Percentiles rank a stretch among this genome's conserved stretches.
These are phyloP conservation scores for Drosophila simulans DNA, from an alignment of 1,140 invertebrate genomes.

Conservation along the genomic window DNA sequence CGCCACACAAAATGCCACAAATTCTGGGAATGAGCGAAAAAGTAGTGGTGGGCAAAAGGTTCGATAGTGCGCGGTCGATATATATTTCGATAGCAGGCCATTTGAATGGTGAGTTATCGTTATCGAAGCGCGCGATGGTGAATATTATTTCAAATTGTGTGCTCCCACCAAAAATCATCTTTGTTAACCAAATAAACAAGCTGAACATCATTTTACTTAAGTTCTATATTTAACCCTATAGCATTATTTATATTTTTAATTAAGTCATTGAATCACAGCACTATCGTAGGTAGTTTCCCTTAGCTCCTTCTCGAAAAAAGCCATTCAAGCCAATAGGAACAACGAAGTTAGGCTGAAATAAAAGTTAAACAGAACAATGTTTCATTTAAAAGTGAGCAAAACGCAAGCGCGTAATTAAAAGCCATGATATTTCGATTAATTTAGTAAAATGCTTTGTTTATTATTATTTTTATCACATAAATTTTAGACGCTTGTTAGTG, in stretches of 20 bases:
- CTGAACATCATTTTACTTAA: neutral
- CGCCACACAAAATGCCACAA: constrained; percentile 54
- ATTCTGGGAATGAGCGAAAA: constrained; percentile 25
- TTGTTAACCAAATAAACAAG: neutral
- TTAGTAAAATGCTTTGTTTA: constrained; percentile 54
- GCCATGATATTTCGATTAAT: constrained; percentile 17
- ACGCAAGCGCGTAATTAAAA: constrained; percentile 33
- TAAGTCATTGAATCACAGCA: constrained; percentile 32
- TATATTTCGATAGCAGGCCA: neutral
- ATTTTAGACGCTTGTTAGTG: constrained; percentile 53
- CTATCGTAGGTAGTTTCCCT: neutral
- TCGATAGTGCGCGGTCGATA: neutral
- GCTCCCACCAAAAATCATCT: no score
- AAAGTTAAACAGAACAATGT: constrained; percentile 4
- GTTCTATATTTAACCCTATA: constrained; percentile 1
- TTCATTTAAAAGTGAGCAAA: neutral
- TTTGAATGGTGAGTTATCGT: constrained; percentile 2
- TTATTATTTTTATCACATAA: constrained; percentile 73
- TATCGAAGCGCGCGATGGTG: neutral
- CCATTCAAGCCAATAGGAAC: constrained; percentile 46
- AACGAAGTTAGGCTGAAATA: constrained; percentile 62
- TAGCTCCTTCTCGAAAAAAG: neutral
- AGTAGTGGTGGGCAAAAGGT: neutral
- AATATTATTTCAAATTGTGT: neutral
- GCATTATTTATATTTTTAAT: neutral